Evolutionary conservation across 2,113 vertebrate species (phyloP), one percentile per base, ranked within the genome.

Genomic region (Grammomys surdaster): DNA sequence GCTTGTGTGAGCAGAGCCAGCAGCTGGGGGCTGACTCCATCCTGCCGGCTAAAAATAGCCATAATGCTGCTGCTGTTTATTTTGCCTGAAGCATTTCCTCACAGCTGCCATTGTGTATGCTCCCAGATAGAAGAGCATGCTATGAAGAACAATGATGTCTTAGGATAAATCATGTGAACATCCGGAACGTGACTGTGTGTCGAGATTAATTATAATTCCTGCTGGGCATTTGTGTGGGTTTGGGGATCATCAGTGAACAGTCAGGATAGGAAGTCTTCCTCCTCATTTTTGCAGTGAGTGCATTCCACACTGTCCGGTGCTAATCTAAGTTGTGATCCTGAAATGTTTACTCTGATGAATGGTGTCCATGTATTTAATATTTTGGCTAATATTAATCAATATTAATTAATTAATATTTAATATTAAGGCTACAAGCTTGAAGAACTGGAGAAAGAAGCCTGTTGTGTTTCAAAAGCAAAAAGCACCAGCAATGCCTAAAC

Each of bases 41-140:
- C 72, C 48, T 65, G 10, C 24, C 14, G 7, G 28, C 96, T 97
- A 89, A 97, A 94, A 96, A 97, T 95, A 97, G 92, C 48, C 19
- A 0, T 70, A 65, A 60, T 51, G 89, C 46, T 89, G 95, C 1
- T 91, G 96, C 81, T 88, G 85, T 96, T 96, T 95, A 73, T 93
- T 96, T 90, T 89, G 77, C 93, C 60, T 58, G 89, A 43, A 78
- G 89, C 93, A 11, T 87, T 82, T 95, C 87, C 92, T 93, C 77
- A 22, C 60, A 94, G 95, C 91, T 95, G 96, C 70, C 91, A 28
- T 31, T 78, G 46, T 54, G 4, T 19, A 56, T 11, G 19, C 70
- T 78, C 94, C 86, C 58, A 87, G 60, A 72, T 43, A 54, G n/a
- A 46, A 70, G 58, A 43, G 12, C 31, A n/a, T 16, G 3, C 78